phyloP scores from a whole-genome alignment of 2,797 vertebrate species.

The Loris lydekkerianus region DNA sequence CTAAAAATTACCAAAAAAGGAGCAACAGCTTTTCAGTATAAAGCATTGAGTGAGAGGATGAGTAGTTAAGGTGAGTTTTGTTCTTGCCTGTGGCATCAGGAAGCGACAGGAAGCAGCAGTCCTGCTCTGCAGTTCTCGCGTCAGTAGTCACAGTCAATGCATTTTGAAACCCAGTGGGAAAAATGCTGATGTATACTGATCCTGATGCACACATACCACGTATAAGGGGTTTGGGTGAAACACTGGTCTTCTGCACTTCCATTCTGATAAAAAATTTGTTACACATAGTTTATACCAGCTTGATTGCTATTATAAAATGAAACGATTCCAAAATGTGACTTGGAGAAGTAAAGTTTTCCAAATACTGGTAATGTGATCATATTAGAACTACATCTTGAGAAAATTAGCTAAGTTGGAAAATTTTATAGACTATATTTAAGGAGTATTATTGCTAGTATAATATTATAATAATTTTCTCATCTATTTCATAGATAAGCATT shows the following conservation, averaged over 20 bases:
- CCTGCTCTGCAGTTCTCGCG: not conserved
- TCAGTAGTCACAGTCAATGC: not conserved
- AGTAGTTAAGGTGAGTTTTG: not conserved
- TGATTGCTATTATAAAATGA: conserved; percentile 12
- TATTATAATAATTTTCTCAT: not conserved
- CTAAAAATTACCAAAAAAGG: not conserved
- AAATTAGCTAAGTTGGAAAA: not conserved
- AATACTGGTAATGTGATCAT: not conserved
- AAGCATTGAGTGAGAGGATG: not conserved
- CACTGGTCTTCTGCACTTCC: not conserved
- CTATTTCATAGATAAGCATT: not conserved
- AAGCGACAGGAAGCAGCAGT: not conserved
- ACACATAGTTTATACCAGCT: not conserved
- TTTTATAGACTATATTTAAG: conserved; percentile 18
- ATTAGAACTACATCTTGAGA: not conserved
- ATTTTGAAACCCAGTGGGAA: not conserved
- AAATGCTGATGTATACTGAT: not conserved
- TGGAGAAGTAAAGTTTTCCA: conserved; percentile 29
- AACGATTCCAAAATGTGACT: conserved; percentile 24
- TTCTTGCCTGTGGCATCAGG: not conserved
- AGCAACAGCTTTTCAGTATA: not conserved
- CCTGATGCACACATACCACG: not conserved
- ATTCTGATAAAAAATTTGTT: conserved; percentile 19
- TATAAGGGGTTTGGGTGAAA: not conserved
- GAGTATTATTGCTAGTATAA: not conserved